Percentiles rank a stretch among this genome's conserved stretches.
Evolutionary conservation across 2,888 invertebrate species (phyloP).

Genomic region (Buathra laborator): DNA sequence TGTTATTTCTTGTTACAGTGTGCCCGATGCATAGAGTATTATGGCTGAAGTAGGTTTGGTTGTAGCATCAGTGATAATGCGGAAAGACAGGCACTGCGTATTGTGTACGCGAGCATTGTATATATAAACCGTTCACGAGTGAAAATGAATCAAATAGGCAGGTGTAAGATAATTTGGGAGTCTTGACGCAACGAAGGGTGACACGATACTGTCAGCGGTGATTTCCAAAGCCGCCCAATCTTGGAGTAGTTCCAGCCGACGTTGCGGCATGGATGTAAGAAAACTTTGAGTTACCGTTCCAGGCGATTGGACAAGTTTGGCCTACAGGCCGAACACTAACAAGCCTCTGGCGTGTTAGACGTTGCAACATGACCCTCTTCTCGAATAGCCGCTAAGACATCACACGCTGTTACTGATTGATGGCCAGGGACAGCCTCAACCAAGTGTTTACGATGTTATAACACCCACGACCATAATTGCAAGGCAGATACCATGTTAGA

Average conservation of each 20-base stretch:
- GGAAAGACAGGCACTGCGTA: not conserved
- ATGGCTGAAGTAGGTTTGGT: not conserved
- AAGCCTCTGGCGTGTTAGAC: conserved; percentile 36
- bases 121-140: conserved; percentile 19
- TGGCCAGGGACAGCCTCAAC: not conserved
- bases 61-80: not conserved
- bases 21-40: not conserved
- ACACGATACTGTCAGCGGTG: not conserved
- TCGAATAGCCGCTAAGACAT: conserved; percentile 8
- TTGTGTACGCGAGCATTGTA: not conserved
- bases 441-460: not conserved
- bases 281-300: conserved; percentile 28
- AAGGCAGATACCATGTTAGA: too few relatives aligned
- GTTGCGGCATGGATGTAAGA: conserved; percentile 1
- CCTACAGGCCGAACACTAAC: conserved; percentile 28
- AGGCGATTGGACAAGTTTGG: conserved; percentile 30
- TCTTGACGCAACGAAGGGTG: conserved; percentile 45
- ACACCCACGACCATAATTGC: not conserved
- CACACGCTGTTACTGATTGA: conserved; percentile 63
- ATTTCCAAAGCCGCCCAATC: conserved; percentile 25
- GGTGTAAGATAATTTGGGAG: conserved; percentile 54
- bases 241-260: conserved; percentile 46
- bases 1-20: not conserved
- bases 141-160: conserved; percentile 69
- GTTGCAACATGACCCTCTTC: conserved; percentile 54